Percentiles rank a stretch among this genome's conserved stretches.
Conservation (phyloP, 1,140 invertebrate species). For the Sarcophaga peregrina region DNA sequence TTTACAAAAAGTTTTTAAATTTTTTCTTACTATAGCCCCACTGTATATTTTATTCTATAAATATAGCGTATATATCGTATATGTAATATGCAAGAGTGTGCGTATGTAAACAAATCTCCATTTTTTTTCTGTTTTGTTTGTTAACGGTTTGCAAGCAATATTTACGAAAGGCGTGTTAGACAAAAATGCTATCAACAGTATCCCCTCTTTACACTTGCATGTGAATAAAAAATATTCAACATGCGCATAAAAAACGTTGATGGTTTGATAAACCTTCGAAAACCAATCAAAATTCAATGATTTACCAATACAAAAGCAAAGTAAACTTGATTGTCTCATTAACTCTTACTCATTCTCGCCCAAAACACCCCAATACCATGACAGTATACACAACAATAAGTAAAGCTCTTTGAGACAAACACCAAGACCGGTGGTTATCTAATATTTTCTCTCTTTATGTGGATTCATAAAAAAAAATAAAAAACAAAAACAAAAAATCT, state of each 20-base stretch:
- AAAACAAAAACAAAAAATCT: background rate
- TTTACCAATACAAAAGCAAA: constrained; percentile 42
- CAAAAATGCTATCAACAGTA: background rate
- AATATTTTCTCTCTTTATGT: background rate
- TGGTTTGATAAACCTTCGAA: constrained; percentile 47
- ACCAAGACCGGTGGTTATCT: background rate
- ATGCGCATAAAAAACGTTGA: constrained; percentile 33
- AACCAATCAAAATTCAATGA: constrained; percentile 48
- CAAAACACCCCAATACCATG: background rate
- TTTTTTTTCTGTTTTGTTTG: background rate
- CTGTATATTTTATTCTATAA: no score
- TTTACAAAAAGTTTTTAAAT: no score
- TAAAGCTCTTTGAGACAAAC: background rate
- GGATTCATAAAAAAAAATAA: no score
- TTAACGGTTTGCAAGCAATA: background rate
- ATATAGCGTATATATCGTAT: no score
- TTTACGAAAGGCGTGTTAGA: constrained; percentile 8
- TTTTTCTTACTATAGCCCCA: no score
- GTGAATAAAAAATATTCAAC: background rate
- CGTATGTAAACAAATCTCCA: background rate
- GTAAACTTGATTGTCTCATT: background rate
- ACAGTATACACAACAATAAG: background rate
- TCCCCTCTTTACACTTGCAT: constrained; percentile 16
- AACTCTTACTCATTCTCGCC: background rate
- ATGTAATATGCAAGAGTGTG: no score